phyloP scores from a whole-genome alignment of 2,888 invertebrate genomes.

The Lordiphosa fenestrarum region DNA sequence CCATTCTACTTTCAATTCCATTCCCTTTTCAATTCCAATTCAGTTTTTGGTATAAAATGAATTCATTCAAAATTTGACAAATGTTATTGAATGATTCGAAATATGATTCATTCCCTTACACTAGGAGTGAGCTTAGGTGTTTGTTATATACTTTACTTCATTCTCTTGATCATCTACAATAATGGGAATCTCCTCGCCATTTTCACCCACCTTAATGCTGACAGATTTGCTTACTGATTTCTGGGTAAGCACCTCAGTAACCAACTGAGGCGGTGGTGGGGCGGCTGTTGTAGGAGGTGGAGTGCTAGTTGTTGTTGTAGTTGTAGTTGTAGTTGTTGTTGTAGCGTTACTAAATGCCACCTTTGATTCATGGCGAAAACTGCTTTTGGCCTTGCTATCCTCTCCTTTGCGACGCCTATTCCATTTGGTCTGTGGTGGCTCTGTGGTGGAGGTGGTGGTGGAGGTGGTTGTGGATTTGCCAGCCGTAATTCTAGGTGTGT shows the following conservation, averaged over 20 bases:
- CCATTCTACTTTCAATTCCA: too few relatives aligned
- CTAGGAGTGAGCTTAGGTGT: conserved; percentile 5
- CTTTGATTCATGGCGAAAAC: conserved; percentile 53
- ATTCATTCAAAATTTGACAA: too few relatives aligned
- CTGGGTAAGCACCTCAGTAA: conserved; percentile 76
- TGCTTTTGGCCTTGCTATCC: conserved; percentile 56
- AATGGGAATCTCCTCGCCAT: conserved; percentile 76
- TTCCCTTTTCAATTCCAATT: too few relatives aligned
- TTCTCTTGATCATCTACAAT: conserved; percentile 75
- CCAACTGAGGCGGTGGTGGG: conserved; percentile 8
- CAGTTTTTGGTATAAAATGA: too few relatives aligned
- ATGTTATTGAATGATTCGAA: too few relatives aligned
- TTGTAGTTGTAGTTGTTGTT: neutral
- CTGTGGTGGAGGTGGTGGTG: conserved; percentile 62
- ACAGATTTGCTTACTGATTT: conserved; percentile 82
- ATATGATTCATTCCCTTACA: too few relatives aligned
- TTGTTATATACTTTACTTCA: conserved; percentile 48
- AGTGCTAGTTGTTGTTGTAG: conserved; percentile 4
- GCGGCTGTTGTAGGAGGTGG: neutral
- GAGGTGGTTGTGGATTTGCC: conserved; percentile 50
- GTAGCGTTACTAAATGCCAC: conserved; percentile 8
- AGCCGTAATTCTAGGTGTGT: conserved; percentile 44
- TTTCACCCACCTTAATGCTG: conserved; percentile 81
- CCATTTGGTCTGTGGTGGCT: conserved; percentile 77
- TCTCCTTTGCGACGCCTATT: conserved; percentile 69